A percentile compares a stretch with the other conserved stretches of the same genome.
Conservation (phyloP, 2,113 vertebrate genomes). For the Odobenus rosmarus region DNA sequence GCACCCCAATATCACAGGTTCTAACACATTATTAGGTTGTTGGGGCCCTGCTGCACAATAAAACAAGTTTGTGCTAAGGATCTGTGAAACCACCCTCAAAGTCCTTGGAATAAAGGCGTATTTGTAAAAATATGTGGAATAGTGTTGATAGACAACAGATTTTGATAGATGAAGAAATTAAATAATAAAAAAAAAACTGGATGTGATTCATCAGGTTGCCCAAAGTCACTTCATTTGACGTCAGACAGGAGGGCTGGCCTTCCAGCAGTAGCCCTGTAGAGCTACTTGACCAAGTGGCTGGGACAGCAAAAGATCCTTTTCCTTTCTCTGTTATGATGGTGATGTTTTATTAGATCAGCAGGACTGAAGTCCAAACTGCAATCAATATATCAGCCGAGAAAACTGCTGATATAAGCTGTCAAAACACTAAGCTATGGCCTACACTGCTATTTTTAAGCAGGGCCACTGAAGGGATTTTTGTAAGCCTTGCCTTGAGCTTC, state of each 20-base stretch:
- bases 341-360: slow-evolving; percentile 81
- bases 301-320: slow-evolving; percentile 72
- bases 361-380: slow-evolving; percentile 76
- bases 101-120: slow-evolving; percentile 69
- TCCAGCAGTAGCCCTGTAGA: slow-evolving; percentile 37
- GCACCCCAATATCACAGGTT: background rate
- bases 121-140: slow-evolving; percentile 65
- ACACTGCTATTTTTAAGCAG: slow-evolving; percentile 69
- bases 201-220: slow-evolving; percentile 73
- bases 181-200: slow-evolving; percentile 58
- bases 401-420: slow-evolving; percentile 81
- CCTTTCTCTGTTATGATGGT: slow-evolving; percentile 50
- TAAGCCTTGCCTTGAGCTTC: background rate
- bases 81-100: slow-evolving; percentile 64
- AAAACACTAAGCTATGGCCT: slow-evolving; percentile 79
- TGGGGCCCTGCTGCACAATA: slow-evolving; percentile 49
- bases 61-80: background rate
- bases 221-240: slow-evolving; percentile 69
- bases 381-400: slow-evolving; percentile 82
- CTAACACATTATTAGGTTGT: slow-evolving; percentile 51
- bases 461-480: slow-evolving; percentile 29
- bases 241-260: slow-evolving; percentile 55
- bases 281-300: slow-evolving; percentile 73
- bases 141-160: slow-evolving; percentile 71
- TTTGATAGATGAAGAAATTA: slow-evolving; percentile 72